phyloP scores from a whole-genome alignment of 64 coral and sea anemone genomes.

The Montipora cactus region DNA sequence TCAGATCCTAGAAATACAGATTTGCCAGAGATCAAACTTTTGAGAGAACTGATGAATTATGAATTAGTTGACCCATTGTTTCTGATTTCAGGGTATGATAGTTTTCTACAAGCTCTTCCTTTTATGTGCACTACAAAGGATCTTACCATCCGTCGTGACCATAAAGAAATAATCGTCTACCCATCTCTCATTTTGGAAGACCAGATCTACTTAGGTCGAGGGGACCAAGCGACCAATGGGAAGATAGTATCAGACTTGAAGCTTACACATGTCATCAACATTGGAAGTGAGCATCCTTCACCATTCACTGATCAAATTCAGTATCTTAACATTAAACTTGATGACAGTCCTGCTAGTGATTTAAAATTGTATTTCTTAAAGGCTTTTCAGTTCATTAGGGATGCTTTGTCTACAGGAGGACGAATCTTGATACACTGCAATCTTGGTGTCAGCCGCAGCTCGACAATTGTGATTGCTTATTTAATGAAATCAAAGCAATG shows the following conservation, averaged over 20 bases:
- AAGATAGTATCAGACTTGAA: conserved; percentile 77
- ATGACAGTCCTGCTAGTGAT: conserved; percentile 85
- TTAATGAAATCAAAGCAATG: conserved; percentile 88
- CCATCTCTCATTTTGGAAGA: conserved; percentile 86
- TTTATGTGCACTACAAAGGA: conserved; percentile 85
- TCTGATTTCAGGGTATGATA: conserved; percentile 69
- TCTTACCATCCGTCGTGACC: conserved; percentile 50
- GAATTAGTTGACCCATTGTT: conserved; percentile 75
- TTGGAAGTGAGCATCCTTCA: conserved; percentile 86
- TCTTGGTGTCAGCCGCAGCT: conserved; percentile 95
- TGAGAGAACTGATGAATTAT: conserved; percentile 74
- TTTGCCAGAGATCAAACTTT: conserved; percentile 50
- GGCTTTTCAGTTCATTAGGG: conserved; percentile 73
- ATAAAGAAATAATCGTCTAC: conserved; percentile 73
- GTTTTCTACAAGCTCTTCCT: conserved; percentile 77
- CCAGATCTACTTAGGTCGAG: conserved; percentile 89
- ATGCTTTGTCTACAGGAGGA: conserved; percentile 75
- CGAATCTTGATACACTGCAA: conserved; percentile 92
- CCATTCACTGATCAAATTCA: conserved; percentile 86
- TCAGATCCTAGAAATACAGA: conserved; percentile 20
- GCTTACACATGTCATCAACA: conserved; percentile 92
- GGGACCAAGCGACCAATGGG: conserved; percentile 89
- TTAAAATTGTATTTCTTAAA: conserved; percentile 86
- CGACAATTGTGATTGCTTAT: conserved; percentile 88
- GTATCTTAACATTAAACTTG: conserved; percentile 90